Conservation (phyloP, 2,888 invertebrate species). For the Melanostoma mellinum region DNA sequence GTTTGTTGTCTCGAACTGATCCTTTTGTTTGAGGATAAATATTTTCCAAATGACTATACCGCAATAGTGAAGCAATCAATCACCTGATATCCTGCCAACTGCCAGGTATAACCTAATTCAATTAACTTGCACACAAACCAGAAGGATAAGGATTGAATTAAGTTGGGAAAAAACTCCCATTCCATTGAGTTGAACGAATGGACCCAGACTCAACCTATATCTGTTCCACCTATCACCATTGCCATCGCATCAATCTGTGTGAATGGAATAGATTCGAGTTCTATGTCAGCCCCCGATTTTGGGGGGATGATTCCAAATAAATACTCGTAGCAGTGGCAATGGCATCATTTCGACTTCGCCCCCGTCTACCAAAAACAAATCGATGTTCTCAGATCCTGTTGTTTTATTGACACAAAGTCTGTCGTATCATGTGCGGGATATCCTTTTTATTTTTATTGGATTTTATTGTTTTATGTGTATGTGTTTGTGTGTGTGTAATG, state of each 20-base stretch:
- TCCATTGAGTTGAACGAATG: background rate
- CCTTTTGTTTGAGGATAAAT: slow-evolving; percentile 49
- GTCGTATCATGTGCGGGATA: slow-evolving; percentile 60
- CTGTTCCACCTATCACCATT: background rate
- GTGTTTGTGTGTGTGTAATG: slow-evolving; percentile 7
- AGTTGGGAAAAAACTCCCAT: slow-evolving; percentile 28
- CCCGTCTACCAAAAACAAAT: slow-evolving; percentile 8
- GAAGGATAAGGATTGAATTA: slow-evolving; percentile 59
- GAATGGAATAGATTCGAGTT: slow-evolving; percentile 41
- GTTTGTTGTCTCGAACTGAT: slow-evolving; percentile 22
- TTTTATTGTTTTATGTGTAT: slow-evolving; percentile 52
- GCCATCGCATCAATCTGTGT: slow-evolving; percentile 29
- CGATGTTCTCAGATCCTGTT: slow-evolving; percentile 51
- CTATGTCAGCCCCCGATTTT: slow-evolving; percentile 2
- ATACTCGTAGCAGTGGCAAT: slow-evolving; percentile 10
- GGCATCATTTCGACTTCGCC: background rate
- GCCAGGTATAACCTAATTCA: slow-evolving; percentile 68
- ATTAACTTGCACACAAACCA: slow-evolving; percentile 56
- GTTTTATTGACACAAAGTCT: slow-evolving; percentile 68
- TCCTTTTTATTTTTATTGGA: slow-evolving; percentile 67
- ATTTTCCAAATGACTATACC: slow-evolving; percentile 58
- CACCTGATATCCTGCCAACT: slow-evolving; percentile 34
- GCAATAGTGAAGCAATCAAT: slow-evolving; percentile 62
- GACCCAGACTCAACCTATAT: too few relatives aligned
- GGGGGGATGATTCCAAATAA: slow-evolving; percentile 30